Percentiles rank a stretch among this genome's conserved stretches.
phyloP scores from a whole-genome alignment of 92 coral and sea anemone species.

The Pocillopora grandis region DNA sequence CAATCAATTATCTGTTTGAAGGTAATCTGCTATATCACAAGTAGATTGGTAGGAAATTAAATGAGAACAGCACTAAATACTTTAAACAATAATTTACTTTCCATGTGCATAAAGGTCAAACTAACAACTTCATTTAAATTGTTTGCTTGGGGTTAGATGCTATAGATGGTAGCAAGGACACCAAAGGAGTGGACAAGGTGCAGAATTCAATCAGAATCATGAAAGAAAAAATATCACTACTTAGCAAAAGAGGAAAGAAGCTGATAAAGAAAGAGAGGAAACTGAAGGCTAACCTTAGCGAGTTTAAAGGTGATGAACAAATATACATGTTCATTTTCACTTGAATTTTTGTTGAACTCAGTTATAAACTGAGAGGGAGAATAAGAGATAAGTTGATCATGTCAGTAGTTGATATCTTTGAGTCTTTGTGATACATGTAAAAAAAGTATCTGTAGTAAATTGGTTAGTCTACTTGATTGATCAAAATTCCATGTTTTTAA shows the following conservation, averaged over 20 bases:
- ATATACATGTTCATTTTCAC: no score
- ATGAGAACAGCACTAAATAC: neutral
- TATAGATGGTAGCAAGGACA: slow-evolving; percentile 34
- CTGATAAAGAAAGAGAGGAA: slow-evolving; percentile 73
- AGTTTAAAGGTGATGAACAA: slow-evolving; percentile 60
- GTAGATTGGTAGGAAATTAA: no score
- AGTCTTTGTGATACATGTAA: no score
- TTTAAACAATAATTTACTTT: no score
- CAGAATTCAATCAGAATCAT: slow-evolving; percentile 64
- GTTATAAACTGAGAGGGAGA: no score
- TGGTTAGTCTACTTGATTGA: neutral
- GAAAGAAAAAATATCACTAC: slow-evolving; percentile 81
- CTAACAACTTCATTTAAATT: neutral
- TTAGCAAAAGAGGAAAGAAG: slow-evolving; percentile 76
- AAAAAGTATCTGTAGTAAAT: neutral
- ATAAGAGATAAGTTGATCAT: neutral
- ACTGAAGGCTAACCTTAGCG: slow-evolving; percentile 53
- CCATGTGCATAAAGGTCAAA: no score
- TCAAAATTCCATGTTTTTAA: neutral
- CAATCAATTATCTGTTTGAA: no score
- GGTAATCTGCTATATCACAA: no score
- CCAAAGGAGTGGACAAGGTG: slow-evolving; percentile 46
- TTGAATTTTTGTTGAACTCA: no score
- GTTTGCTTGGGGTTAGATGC: slow-evolving; percentile 31
- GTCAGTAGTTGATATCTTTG: neutral